Conservation (phyloP, 2,888 invertebrate species). For the Campopleginae sp. region DNA sequence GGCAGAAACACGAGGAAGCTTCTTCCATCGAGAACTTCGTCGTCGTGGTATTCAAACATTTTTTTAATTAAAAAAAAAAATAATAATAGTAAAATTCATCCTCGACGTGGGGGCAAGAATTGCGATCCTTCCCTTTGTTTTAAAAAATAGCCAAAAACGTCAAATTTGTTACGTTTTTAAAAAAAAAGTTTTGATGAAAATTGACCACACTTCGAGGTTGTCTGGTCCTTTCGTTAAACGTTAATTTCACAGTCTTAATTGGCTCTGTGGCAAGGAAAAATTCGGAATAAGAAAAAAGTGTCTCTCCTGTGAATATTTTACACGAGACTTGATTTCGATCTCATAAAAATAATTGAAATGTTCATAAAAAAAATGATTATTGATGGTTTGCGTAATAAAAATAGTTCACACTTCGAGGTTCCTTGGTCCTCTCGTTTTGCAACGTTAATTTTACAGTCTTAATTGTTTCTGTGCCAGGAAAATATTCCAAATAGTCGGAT, state of each 20-base stretch:
- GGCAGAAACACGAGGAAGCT: conserved; percentile 75
- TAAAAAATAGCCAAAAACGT: not conserved
- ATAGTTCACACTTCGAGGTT: not conserved
- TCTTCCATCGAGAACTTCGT: conserved; percentile 37
- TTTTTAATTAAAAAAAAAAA: not conserved
- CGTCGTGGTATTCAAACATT: not conserved
- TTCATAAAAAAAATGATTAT: too few species aligned
- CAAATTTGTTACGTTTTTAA: not conserved
- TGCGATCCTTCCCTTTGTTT: too few species aligned
- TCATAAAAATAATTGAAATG: too few species aligned
- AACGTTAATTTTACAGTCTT: not conserved
- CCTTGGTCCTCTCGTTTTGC: not conserved
- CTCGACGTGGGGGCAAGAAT: not conserved
- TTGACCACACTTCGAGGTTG: too few species aligned
- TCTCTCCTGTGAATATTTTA: too few species aligned
- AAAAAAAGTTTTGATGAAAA: not conserved
- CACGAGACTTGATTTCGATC: too few species aligned
- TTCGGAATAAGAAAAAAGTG: too few species aligned
- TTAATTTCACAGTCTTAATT: too few species aligned
- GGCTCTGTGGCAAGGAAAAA: too few species aligned
- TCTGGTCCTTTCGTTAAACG: too few species aligned
- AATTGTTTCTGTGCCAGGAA: not conserved
- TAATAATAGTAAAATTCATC: not conserved
- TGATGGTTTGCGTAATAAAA: too few species aligned
- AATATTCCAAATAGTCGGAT: not conserved